These are phyloP conservation scores for Bombus soroeensis DNA, from an alignment of 1,140 invertebrate species.

Conservation along the genomic window DNA sequence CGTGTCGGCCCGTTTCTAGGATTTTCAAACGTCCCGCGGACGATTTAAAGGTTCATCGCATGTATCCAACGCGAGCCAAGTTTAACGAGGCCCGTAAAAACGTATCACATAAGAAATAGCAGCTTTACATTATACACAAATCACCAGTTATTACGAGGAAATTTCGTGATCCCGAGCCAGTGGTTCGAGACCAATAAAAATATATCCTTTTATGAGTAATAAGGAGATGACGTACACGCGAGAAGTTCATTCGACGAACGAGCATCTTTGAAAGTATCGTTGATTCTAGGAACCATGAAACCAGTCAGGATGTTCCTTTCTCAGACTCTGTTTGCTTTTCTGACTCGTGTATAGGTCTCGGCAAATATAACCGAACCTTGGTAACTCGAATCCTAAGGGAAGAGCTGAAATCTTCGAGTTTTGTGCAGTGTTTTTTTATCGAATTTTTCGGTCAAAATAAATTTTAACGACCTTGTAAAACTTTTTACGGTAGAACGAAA, in stretches of 20 bases:
- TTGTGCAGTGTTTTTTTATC: no score
- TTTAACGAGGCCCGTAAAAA: slow-evolving; percentile 40
- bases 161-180: neutral
- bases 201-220: neutral
- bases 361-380: neutral
- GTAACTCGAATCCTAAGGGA: no score
- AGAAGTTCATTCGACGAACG: neutral
- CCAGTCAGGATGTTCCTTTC: neutral
- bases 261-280: neutral
- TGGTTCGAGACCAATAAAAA: neutral
- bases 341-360: neutral
- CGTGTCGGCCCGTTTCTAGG: slow-evolving; percentile 49
- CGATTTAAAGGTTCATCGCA: slow-evolving; percentile 61
- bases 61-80: slow-evolving; percentile 38
- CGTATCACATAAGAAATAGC: slow-evolving; percentile 35
- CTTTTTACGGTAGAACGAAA: no score
- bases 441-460: no score
- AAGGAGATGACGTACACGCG: slow-evolving; percentile 5
- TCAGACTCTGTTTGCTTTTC: neutral
- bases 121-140: slow-evolving; percentile 32
- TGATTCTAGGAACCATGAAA: slow-evolving; percentile 7
- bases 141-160: slow-evolving; percentile 32
- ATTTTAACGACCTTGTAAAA: no score
- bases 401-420: no score
- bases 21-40: slow-evolving; percentile 16